Evolutionary conservation across 2,888 invertebrate species (phyloP).

Genomic region (Eustalomyia histrio): DNA sequence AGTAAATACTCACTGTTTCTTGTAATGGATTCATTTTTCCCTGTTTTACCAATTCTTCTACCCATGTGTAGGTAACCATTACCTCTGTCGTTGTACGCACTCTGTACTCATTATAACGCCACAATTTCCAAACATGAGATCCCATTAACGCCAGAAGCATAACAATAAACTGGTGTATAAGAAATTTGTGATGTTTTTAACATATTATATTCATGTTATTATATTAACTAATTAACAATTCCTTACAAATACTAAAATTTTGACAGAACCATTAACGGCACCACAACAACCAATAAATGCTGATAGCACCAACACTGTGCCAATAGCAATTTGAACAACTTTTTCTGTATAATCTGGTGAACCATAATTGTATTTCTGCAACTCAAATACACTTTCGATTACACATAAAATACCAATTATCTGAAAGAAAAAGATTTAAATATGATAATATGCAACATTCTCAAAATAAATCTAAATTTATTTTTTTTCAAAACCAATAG

Average conservation of each 20-base stretch:
- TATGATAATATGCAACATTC: no score
- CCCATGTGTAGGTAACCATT: constrained; percentile 72
- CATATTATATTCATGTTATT: no score
- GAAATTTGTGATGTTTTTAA: neutral
- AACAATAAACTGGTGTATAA: constrained; percentile 69
- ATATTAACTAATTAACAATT: neutral
- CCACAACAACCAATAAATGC: constrained; percentile 73
- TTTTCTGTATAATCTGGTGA: constrained; percentile 70
- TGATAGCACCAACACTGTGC: constrained; percentile 69
- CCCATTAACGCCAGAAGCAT: constrained; percentile 69
- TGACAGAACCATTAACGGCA: constrained; percentile 73
- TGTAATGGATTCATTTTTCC: constrained; percentile 72
- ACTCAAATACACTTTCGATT: constrained; percentile 71
- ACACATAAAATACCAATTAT: constrained; percentile 71
- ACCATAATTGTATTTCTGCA: constrained; percentile 70
- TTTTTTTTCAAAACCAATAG: no score
- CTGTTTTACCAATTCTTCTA: constrained; percentile 69
- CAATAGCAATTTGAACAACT: constrained; percentile 70
- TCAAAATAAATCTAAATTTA: no score
- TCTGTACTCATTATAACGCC: constrained; percentile 71
- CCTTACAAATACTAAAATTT: constrained; percentile 71
- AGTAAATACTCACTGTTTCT: constrained; percentile 67
- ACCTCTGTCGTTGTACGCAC: constrained; percentile 68
- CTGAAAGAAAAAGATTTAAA: constrained; percentile 58
- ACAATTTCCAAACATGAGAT: constrained; percentile 71